A percentile compares a stretch with the other conserved stretches of the same genome.
phyloP scores from a whole-genome alignment of 1,140 invertebrate species.

The Zophobas atratus region DNA sequence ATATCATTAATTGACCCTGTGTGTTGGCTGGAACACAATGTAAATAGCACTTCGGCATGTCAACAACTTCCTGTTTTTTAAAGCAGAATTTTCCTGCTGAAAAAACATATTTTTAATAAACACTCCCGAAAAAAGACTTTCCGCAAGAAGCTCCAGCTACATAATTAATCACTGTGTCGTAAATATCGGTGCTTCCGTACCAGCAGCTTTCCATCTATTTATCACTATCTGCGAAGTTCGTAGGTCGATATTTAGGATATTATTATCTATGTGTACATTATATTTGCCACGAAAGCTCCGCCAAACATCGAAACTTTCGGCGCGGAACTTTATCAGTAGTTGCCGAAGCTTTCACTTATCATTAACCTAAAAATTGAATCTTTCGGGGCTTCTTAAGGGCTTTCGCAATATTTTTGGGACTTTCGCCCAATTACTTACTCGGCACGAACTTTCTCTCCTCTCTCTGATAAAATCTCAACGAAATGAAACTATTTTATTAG shows the following conservation, averaged over 20 bases:
- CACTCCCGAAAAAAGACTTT: conserved; percentile 15
- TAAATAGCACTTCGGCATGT: conserved; percentile 31
- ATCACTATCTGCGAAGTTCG: conserved; percentile 33
- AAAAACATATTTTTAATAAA: conserved; percentile 39
- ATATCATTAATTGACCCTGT: conserved; percentile 32
- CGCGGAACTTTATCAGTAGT: conserved; percentile 37
- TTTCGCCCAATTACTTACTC: conserved; percentile 19
- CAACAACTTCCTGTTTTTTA: conserved; percentile 40
- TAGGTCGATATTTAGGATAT: conserved; percentile 30
- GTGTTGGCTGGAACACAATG: conserved; percentile 28
- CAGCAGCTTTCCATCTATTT: conserved; percentile 38
- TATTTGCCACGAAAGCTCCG: conserved; percentile 28
- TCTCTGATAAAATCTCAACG: not conserved
- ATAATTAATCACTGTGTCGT: conserved; percentile 34
- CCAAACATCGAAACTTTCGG: conserved; percentile 34
- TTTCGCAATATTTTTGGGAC: conserved; percentile 23
- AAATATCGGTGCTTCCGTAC: conserved; percentile 30
- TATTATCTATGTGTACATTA: conserved; percentile 41
- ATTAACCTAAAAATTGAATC: conserved; percentile 32
- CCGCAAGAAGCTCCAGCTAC: not conserved
- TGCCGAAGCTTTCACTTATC: conserved; percentile 36
- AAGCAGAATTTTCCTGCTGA: conserved; percentile 17
- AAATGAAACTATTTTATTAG: not conserved
- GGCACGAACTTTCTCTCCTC: not conserved
- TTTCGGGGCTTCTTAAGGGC: conserved; percentile 5